phyloP scores from a whole-genome alignment of 2,888 invertebrate species.

The Cerastis rubricosa region DNA sequence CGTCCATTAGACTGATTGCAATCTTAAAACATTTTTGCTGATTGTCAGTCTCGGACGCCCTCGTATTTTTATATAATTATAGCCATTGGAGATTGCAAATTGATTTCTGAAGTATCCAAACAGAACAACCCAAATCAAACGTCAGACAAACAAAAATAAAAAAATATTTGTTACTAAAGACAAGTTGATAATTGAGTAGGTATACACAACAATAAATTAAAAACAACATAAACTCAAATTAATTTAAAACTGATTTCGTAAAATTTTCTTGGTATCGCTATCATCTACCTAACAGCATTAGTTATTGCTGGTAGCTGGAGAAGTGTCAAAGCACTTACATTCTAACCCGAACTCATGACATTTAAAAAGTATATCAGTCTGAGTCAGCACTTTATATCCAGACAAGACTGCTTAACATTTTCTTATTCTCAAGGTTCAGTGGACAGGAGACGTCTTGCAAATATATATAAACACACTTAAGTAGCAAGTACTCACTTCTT shows the following conservation, averaged over 20 bases:
- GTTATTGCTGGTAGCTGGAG: background rate
- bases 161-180: background rate
- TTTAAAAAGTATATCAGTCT: conserved; percentile 54
- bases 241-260: background rate
- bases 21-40: background rate
- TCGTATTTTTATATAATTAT: background rate
- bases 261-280: background rate
- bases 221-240: too few species aligned
- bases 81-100: background rate
- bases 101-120: background rate
- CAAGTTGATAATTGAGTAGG: background rate
- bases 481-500: conserved; percentile 66
- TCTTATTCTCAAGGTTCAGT: conserved; percentile 70
- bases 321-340: conserved; percentile 40
- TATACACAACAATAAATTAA: background rate
- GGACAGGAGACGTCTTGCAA: conserved; percentile 70
- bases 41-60: background rate
- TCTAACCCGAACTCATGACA: conserved; percentile 46
- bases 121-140: background rate
- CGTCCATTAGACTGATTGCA: background rate
- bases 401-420: conserved; percentile 62
- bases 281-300: background rate
- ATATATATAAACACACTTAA: conserved; percentile 62
- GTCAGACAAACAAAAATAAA: background rate
- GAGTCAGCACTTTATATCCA: conserved; percentile 58